Base-by-base conservation (phyloP, 2,888 invertebrate species). In the Anoncus sp. region DNA sequence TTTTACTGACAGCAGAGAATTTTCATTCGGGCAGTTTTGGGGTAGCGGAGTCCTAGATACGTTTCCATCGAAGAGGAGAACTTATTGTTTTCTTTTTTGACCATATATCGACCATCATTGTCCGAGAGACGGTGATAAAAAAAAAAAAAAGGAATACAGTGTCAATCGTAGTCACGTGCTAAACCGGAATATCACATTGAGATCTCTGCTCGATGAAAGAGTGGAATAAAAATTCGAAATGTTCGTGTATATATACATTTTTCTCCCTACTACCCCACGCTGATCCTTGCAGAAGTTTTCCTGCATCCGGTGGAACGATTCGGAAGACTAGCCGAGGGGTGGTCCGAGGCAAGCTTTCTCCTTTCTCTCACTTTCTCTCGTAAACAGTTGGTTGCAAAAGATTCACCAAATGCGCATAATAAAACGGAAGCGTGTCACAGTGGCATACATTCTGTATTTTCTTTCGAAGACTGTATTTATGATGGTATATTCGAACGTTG, bases 161-260 rank as follows among this genome's bases (percentile, higher is more conserved):
- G 10, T 10, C 38, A 38, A 10, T 10, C 12, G 10, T 6, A 38
- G 35, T 45, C 71, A 71, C 71, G 71, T 71, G 71, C 62, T 40
- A 10, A 62, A 62, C 60, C 71, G 62, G 71, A 71, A 71, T 40
- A 60, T 51, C 53, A 49, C 60, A 51, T 72, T n/a, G 63, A 45
- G 47, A n/a, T n/a, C n/a, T 27, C 6, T 53, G 5, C 24, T 18
- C 18, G 57, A 45, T 20, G 24, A 63, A 72, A 20, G 43, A 38
- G n/a, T 20, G 55, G 22, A 62, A 45, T 63, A 57, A 35, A 65
- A 38, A 45, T 27, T 55, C 49, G 49, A 59, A 73, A 57, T 18
- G 24, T 47, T 49, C n/a, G n/a, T n/a, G n/a, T 31, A 9, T 10
- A 27, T 40, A 66, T 66, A 66, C 53, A 66, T 66, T 40, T 14